Evolutionary conservation across 1,140 invertebrate species (phyloP), one percentile per base, ranked within the genome.

Genomic region (Oppia nitens): DNA sequence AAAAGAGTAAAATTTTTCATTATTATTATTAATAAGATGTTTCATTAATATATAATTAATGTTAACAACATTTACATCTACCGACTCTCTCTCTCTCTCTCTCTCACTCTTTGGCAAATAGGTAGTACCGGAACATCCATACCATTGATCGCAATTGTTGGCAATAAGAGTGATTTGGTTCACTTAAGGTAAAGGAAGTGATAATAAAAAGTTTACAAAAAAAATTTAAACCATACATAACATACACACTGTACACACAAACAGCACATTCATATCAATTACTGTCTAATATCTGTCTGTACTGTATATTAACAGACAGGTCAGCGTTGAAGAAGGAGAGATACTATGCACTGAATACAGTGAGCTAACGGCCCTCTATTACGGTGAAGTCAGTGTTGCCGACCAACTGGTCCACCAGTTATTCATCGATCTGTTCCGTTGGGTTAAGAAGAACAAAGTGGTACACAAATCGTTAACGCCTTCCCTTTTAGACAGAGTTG

Each of bases 111-210:
- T n/a, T n/a, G n/a, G n/a, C n/a, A n/a, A n/a, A n/a, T n/a, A n/a
- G n/a, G n/a, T n/a, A n/a, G n/a, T 66, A 64, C 60, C 67, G 64
- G 82, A 62, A 81, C 79, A 62, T 24, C 26, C 17, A 55, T 62
- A 47, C 63, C 64, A 2, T 85, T 87, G 1, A 76, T 88, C 4
- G 79, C 82, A 3, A 73, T 91, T 2, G 82, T 89, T 20, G 90
- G 83, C 20, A 93, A 93, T 68, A 93, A 94, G 74, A 84, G 80
- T 6, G 90, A 94, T 67, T 86, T 94, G 81, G 83, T 91, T 28
- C 87, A 92, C 71, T 74, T 92, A 52, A 74, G 57, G 57, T 58
- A 45, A 23, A 23, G 9, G 14, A 52, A 17, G 12, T 40, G 17
- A 40, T 40, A 40, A 40, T 40, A 9, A 9, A 40, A 17, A 40